phyloP scores from a whole-genome alignment of 2,797 vertebrate genomes.

The Pseudomugil tenellus region DNA sequence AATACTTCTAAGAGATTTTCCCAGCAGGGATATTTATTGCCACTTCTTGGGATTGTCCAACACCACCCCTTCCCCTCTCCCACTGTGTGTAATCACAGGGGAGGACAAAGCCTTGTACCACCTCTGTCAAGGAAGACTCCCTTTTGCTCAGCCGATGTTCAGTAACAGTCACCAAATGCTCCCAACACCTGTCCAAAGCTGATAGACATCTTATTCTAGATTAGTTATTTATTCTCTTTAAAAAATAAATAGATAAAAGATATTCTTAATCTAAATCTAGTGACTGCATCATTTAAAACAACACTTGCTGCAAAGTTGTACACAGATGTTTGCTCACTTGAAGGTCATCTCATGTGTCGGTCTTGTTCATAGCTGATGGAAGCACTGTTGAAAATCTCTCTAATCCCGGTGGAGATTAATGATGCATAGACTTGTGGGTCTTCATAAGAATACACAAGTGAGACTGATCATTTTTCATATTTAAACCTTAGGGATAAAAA shows the following conservation, averaged over 20 bases:
- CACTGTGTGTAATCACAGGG: slow-evolving; percentile 77
- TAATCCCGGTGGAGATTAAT: slow-evolving; percentile 35
- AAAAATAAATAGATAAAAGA: too few relatives aligned
- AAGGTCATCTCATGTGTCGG: slow-evolving; percentile 23
- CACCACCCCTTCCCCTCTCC: slow-evolving; percentile 27
- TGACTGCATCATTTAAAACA: slow-evolving; percentile 62
- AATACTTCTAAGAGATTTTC: slow-evolving; percentile 63
- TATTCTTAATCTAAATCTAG: slow-evolving; percentile 62
- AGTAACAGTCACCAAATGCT: slow-evolving; percentile 65
- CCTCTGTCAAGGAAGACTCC: slow-evolving; percentile 62
- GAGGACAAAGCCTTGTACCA: slow-evolving; percentile 66
- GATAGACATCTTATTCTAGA: slow-evolving; percentile 63
- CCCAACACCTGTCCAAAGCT: slow-evolving; percentile 40
- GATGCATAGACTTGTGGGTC: slow-evolving; percentile 23
- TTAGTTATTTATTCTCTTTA: slow-evolving; percentile 54
- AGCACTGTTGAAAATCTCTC: slow-evolving; percentile 17
- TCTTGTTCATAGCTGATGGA: slow-evolving; percentile 36
- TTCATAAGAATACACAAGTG: slow-evolving; percentile 21
- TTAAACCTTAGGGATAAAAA: not conserved
- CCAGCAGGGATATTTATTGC: slow-evolving; percentile 78
- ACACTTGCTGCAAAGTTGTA: slow-evolving; percentile 21
- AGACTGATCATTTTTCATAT: slow-evolving; percentile 27
- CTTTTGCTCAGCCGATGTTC: slow-evolving; percentile 61
- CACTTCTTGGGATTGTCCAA: slow-evolving; percentile 70
- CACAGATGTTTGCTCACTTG: slow-evolving; percentile 11